phyloP scores from a whole-genome alignment of 2,888 invertebrate species.

The Pelosia muscerda region DNA sequence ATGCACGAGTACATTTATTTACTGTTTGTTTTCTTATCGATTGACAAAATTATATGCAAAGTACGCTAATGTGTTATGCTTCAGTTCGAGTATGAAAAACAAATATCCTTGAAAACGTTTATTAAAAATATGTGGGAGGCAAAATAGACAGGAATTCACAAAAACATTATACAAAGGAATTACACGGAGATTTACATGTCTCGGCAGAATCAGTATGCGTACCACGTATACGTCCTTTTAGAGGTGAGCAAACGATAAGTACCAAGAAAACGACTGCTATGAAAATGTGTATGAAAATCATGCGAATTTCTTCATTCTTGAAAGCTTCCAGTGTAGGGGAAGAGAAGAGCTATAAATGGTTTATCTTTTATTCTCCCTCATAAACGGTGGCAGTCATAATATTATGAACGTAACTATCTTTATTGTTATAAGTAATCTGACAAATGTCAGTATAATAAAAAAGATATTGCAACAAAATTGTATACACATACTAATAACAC shows the following conservation, averaged over 20 bases:
- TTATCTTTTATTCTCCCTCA: constrained; percentile 47
- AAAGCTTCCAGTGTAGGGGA: constrained; percentile 56
- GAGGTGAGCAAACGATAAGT: constrained; percentile 59
- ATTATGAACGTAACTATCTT: constrained; percentile 39
- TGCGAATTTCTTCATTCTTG: constrained; percentile 58
- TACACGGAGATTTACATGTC: constrained; percentile 59
- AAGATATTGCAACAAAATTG: background rate
- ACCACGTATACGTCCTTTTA: constrained; percentile 48
- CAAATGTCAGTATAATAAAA: background rate
- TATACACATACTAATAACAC: background rate
- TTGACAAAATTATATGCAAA: background rate
- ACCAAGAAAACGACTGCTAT: constrained; percentile 60
- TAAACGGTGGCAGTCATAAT: constrained; percentile 40
- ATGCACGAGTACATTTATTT: too few relatives aligned
- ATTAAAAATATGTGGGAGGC: constrained; percentile 48
- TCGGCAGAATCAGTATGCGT: constrained; percentile 60
- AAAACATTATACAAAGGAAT: constrained; percentile 55
- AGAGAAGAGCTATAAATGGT: constrained; percentile 47
- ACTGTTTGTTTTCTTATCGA: background rate
- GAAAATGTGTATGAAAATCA: constrained; percentile 61
- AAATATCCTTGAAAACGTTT: constrained; percentile 30
- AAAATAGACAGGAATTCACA: constrained; percentile 36
- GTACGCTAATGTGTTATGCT: background rate
- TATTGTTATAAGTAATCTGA: constrained; percentile 29
- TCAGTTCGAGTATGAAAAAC: constrained; percentile 12